A percentile compares a stretch with the other conserved stretches of the same genome.
Evolutionary conservation across 2,797 vertebrate genomes (phyloP).

Genomic region (Acanthurus lineatus): DNA sequence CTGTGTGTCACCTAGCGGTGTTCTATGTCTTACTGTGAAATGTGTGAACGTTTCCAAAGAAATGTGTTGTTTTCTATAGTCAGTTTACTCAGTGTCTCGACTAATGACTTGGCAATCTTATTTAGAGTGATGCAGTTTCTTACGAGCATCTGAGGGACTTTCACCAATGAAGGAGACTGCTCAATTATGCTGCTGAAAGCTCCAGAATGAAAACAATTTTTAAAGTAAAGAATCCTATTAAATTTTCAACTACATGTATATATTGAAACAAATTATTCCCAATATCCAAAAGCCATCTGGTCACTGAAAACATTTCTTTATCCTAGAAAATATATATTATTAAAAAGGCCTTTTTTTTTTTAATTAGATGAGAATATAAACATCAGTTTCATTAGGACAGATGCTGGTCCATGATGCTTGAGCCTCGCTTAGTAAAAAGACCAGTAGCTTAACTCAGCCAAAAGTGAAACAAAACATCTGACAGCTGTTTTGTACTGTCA

Average conservation of each 20-base stretch:
- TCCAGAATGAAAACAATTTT: neutral
- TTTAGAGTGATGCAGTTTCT: neutral
- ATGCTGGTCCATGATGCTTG: too few species aligned
- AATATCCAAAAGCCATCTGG: too few species aligned
- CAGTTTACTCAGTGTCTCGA: neutral
- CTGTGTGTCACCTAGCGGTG: neutral
- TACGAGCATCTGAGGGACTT: neutral
- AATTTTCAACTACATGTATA: neutral
- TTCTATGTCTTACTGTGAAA: neutral
- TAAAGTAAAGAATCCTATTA: too few species aligned
- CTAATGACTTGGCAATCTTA: neutral
- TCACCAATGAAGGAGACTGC: neutral
- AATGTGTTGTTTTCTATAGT: neutral
- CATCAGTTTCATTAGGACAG: neutral
- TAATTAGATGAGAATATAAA: too few species aligned
- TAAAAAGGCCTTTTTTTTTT: too few species aligned
- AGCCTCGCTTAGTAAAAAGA: neutral
- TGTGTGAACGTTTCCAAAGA: neutral
- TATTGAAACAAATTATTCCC: neutral
- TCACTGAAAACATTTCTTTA: too few species aligned
- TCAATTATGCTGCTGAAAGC: neutral
- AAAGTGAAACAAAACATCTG: too few species aligned
- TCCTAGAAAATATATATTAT: too few species aligned
- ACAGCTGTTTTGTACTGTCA: neutral
- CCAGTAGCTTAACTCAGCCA: too few species aligned